Evolutionary conservation across 2,113 vertebrate genomes (phyloP), one percentile per base, ranked within the genome.

Genomic region (Athene noctua): DNA sequence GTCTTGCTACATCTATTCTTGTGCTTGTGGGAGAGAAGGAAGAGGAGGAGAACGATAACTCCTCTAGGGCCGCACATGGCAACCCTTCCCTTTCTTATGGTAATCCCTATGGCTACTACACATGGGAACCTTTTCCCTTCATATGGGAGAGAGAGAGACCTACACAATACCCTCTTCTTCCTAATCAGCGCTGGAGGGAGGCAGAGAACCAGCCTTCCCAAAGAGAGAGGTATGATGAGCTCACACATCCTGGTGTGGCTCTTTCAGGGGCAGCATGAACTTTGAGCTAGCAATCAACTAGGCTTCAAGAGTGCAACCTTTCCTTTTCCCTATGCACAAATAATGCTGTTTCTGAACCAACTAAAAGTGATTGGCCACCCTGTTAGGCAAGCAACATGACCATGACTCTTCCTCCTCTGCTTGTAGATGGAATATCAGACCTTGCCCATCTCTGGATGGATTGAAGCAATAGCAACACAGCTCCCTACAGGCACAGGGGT

Each of bases 221-320:
- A 46, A 55, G 0, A 63, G 36, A 38, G 49, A 32, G 36, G 13
- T 78, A 46, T 36, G 18, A 55, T 18, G 30, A 92, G 17, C 23
- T 62, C 58, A 15, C 15, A 27, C 5, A 51, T 49, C 47, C 40
- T 27, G 30, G 29, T 0, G 0, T 47, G 55, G 7, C 0, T 5
- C 65, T 66, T 40, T 36, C 20, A n/a, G 42, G 19, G 20, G 44
- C 36, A 65, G 73, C 42, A 74, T 0, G 0, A 63, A 42, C 67
- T 86, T 59, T 0, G 0, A 38, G 54, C 20, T 23, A 70, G 22
- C 38, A 89, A 49, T 16, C 1, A 2, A 40, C 27, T 26, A 38
- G 29, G 15, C 26, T 29, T 51, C 0, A 0, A 67, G 55, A 59
- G 23, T 4, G 15, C 34, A 51, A 67, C 13, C 4, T 54, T 58